Evolutionary conservation across 2,797 vertebrate species (phyloP).

Genomic region (Aphelocoma californica): DNA sequence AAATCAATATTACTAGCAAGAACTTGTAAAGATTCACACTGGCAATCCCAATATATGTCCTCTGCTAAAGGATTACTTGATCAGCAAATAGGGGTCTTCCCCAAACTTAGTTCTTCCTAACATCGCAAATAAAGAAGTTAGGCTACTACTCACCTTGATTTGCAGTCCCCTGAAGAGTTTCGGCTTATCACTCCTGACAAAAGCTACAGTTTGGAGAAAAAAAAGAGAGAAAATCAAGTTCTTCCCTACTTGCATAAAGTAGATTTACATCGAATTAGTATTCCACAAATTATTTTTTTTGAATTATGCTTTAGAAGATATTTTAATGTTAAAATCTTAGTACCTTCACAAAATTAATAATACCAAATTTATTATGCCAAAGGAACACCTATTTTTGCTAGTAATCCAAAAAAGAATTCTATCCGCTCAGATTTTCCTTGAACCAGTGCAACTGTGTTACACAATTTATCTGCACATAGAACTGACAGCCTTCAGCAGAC

Average conservation of each 20-base stretch:
- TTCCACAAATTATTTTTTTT: not conserved
- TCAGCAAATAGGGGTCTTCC: not conserved
- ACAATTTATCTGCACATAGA: not conserved
- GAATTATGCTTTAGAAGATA: not conserved
- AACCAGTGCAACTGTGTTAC: not conserved
- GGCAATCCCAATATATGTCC: not conserved
- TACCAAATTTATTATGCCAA: not conserved
- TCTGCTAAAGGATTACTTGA: not conserved
- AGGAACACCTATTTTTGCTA: not conserved
- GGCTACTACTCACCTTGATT: conserved; percentile 87
- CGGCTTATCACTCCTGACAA: conserved; percentile 97
- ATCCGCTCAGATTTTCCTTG: not conserved
- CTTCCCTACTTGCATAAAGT: not conserved
- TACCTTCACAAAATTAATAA: not conserved
- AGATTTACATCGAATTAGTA: not conserved
- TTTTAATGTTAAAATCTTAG: not conserved
- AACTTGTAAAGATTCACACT: not conserved
- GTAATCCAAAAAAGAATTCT: not conserved
- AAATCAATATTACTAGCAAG: not conserved
- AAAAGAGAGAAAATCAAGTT: not conserved
- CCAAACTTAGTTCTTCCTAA: not conserved
- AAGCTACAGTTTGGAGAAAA: conserved; percentile 81
- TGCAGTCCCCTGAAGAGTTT: conserved; percentile 98
- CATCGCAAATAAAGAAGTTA: not conserved
- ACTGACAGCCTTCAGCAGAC: not conserved